Percentiles rank a stretch among this genome's conserved stretches.
Evolutionary conservation across 2,113 vertebrate species (phyloP).

Genomic region (Trogon surrucura): DNA sequence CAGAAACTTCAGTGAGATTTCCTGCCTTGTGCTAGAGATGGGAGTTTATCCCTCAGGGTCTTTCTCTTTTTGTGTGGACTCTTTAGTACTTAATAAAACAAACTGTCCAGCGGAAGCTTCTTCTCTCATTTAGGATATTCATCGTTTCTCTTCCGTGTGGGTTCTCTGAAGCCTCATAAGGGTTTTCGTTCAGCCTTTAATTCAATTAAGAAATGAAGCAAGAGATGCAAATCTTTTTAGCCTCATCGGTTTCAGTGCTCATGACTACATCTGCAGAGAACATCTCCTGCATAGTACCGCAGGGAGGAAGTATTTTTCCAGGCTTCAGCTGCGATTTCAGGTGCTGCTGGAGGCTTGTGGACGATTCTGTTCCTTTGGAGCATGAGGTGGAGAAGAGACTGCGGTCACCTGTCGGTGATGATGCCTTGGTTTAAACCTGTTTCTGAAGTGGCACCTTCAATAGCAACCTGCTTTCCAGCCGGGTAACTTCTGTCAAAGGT

Average conservation of each 20-base stretch:
- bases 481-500: slow-evolving; percentile 12
- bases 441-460: neutral
- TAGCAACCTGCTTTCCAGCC: neutral
- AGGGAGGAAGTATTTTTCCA: neutral
- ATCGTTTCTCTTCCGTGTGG: neutral
- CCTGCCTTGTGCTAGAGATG: neutral
- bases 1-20: neutral
- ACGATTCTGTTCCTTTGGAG: neutral
- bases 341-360: neutral
- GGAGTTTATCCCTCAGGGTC: neutral
- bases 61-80: neutral
- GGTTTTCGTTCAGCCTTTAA: slow-evolving; percentile 16
- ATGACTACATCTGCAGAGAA: neutral
- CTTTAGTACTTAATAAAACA: neutral
- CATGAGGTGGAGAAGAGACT: neutral
- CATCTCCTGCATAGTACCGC: neutral
- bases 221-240: slow-evolving; percentile 37
- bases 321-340: neutral
- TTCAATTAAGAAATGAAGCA: slow-evolving; percentile 45
- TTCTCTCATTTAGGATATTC: neutral
- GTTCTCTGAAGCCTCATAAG: slow-evolving; percentile 3
- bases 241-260: neutral
- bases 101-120: neutral
- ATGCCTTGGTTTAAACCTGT: neutral
- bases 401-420: accelerated